Percentiles rank a stretch among this genome's conserved stretches.
These are phyloP conservation scores for Lota lota DNA, from an alignment of 2,113 vertebrate species.

Conservation along the genomic window DNA sequence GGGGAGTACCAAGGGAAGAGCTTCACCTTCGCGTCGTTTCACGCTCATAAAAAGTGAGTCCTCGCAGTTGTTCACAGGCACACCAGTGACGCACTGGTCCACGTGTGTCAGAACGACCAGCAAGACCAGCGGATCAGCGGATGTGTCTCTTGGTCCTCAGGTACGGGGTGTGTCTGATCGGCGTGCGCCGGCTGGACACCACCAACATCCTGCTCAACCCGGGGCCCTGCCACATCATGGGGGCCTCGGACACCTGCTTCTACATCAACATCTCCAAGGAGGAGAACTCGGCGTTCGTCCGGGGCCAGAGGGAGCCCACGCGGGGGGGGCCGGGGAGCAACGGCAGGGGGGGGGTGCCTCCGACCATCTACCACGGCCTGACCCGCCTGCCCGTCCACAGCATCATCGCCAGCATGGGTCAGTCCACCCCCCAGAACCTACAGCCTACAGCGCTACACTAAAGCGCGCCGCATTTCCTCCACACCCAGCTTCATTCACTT, in stretches of 20 bases:
- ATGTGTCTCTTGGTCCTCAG: slow-evolving; percentile 50
- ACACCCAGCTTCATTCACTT: too few species aligned
- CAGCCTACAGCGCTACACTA: slow-evolving; percentile 10
- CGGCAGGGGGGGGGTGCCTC: slow-evolving; percentile 62
- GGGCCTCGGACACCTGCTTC: slow-evolving; percentile 78
- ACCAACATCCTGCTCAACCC: slow-evolving; percentile 80
- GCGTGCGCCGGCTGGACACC: slow-evolving; percentile 75
- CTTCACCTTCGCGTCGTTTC: slow-evolving; percentile 83
- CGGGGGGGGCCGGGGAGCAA: slow-evolving; percentile 59
- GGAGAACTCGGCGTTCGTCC: slow-evolving; percentile 81
- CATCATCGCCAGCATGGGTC: slow-evolving; percentile 85
- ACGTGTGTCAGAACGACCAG: too few species aligned
- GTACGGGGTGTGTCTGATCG: slow-evolving; percentile 81
- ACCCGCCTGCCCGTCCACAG: slow-evolving; percentile 82
- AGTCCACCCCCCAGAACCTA: slow-evolving; percentile 36
- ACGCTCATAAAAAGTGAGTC: slow-evolving; percentile 82
- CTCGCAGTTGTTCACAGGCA: neutral
- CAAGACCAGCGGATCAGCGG: too few species aligned
- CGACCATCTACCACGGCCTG: slow-evolving; percentile 79
- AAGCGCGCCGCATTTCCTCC: too few species aligned
- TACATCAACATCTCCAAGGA: slow-evolving; percentile 86
- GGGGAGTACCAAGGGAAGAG: slow-evolving; percentile 83
- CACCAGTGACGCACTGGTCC: too few species aligned
- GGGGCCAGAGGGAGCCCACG: slow-evolving; percentile 71
- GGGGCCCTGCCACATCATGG: slow-evolving; percentile 81